Conservation (phyloP, 1,140 invertebrate species). For the Palaemon carinicauda region DNA sequence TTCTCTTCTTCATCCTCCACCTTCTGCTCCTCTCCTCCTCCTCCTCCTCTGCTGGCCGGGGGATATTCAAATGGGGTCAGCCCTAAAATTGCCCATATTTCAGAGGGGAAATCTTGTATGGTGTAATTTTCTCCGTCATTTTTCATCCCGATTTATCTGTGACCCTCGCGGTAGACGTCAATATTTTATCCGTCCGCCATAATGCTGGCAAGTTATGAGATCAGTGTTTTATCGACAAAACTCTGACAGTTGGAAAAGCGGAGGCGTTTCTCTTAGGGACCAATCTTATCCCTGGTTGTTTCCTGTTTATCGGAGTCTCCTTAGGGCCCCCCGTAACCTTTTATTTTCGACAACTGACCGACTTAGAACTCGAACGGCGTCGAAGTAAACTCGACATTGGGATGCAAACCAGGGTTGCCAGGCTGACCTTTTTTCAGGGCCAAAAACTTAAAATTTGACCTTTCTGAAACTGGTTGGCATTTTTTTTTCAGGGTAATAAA, state of each 20-base stretch:
- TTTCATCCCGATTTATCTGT: slow-evolving; percentile 51
- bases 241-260: slow-evolving; percentile 12
- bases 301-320: neutral
- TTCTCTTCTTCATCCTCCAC: neutral
- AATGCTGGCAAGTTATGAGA: slow-evolving; percentile 46
- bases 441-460: too few relatives aligned
- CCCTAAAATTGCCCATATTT: slow-evolving; percentile 50
- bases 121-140: slow-evolving; percentile 47
- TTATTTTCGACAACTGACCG: too few relatives aligned
- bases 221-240: slow-evolving; percentile 44
- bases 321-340: too few relatives aligned
- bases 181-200: slow-evolving; percentile 44
- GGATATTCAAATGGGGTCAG: slow-evolving; percentile 52
- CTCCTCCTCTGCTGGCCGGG: neutral
- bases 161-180: slow-evolving; percentile 40
- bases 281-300: neutral
- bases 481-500: too few relatives aligned
- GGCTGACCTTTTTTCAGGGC: too few relatives aligned
- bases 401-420: too few relatives aligned
- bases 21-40: neutral
- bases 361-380: too few relatives aligned
- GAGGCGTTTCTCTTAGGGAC: neutral
- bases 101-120: slow-evolving; percentile 51
- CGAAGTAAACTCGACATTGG: too few relatives aligned
- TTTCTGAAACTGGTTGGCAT: too few relatives aligned